Evolutionary conservation across 2,113 vertebrate genomes (phyloP), one percentile per base, ranked within the genome.

Genomic region (Rhinopomastus cyanomelas): DNA sequence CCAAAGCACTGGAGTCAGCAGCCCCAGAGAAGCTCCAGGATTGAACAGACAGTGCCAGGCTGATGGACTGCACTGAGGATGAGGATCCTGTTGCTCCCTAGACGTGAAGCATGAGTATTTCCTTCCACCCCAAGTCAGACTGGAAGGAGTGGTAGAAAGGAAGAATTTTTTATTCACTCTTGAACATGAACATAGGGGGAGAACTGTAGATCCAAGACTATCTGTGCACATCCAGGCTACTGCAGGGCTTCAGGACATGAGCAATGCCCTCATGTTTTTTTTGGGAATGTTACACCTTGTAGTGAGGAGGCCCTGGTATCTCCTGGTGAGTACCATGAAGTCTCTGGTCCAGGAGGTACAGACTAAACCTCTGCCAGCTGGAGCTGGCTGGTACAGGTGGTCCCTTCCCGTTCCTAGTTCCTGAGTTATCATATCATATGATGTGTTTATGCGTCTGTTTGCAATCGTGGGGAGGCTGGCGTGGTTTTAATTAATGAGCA

Each of bases 401-500:
- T 92, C 71, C 59, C 74, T 93, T 94, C 81, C 36, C 78, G 21
- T 93, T 57, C 71, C 60, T 81, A 66, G 84, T 62, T 88, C 89
- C 89, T 48, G 89, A 90, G 67, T 80, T 94, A 74, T 95, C 87
- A 37, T 85, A 91, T 95, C 72, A 92, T 89, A 84, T n/a, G 71
- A 88, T 80, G 79, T 87, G 85, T 85, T 94, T 87, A 89, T 89
- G 85, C 95, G 95, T 95, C 95, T 95, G 91, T 89, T 96, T 91
- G 91, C 85, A 92, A 94, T 95, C 85, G 27, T 14, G 3, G 72
- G 67, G 89, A 93, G 67, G 91, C 29, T 46, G 64, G 93, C 69
- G 92, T 96, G 95, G 85, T 96, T 96, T 95, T 95, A 95, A 96
- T 96, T 96, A 96, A 95, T 95, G 89, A 95, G 93, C 95, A 93